Evolutionary conservation across 1,140 invertebrate genomes (phyloP).

Genomic region (Dreissena rostriformis): DNA sequence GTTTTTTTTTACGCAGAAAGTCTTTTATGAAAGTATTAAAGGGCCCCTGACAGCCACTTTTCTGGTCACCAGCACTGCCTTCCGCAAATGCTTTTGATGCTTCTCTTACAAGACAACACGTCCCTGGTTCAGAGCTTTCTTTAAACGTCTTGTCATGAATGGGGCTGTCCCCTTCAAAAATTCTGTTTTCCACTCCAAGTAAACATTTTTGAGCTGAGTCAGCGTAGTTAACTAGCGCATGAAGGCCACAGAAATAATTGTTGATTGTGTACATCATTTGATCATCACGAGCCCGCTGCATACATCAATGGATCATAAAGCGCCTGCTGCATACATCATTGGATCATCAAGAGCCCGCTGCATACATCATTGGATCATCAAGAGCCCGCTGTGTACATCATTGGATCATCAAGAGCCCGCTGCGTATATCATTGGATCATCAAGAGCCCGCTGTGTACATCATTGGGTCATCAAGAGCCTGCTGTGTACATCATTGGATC

Average conservation of each 20-base stretch:
- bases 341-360: too few species aligned
- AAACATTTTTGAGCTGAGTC: background rate
- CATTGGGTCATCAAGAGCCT: too few species aligned
- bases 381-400: too few species aligned
- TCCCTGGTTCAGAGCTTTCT: background rate
- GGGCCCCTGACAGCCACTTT: constrained; percentile 36
- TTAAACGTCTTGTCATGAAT: background rate
- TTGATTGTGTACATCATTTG: background rate
- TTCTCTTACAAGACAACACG: background rate
- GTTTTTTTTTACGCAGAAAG: constrained; percentile 13
- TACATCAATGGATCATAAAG: too few species aligned
- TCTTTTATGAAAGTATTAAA: constrained; percentile 24
- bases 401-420: too few species aligned
- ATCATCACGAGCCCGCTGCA: too few species aligned
- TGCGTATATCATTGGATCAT: too few species aligned
- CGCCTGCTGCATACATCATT: too few species aligned
- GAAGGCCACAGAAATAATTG: constrained; percentile 5
- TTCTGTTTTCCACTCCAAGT: background rate
- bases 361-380: too few species aligned
- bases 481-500: too few species aligned
- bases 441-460: too few species aligned
- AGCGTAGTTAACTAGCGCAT: constrained; percentile 19
- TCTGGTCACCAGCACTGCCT: constrained; percentile 5
- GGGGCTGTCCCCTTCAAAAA: background rate
- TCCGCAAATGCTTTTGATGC: constrained; percentile 14